These are phyloP conservation scores for Leptinotarsa peninsularis DNA, from an alignment of 2,888 invertebrate species.

Conservation along the genomic window DNA sequence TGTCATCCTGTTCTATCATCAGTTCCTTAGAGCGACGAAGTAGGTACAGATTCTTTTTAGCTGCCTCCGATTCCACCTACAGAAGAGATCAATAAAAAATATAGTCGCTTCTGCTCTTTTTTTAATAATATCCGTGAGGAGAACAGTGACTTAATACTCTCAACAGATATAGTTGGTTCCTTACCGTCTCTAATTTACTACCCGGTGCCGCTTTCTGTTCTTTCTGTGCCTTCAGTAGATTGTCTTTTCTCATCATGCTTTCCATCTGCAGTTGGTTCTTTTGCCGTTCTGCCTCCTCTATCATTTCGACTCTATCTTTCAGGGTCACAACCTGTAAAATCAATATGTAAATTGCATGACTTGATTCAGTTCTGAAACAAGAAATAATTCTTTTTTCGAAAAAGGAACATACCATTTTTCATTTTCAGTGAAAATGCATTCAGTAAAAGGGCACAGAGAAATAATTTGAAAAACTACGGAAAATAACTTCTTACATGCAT, in stretches of 20 bases:
- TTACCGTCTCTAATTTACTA: conserved; percentile 51
- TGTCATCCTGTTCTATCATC: conserved; percentile 72
- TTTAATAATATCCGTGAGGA: background rate
- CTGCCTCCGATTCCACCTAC: conserved; percentile 68
- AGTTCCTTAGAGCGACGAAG: conserved; percentile 69
- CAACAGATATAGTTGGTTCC: background rate
- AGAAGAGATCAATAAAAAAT: background rate
- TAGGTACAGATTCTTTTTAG: conserved; percentile 66
- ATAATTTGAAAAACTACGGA: no score
- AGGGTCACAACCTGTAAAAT: conserved; percentile 62
- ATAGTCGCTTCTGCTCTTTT: background rate
- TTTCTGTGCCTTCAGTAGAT: conserved; percentile 54
- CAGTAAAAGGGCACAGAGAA: no score
- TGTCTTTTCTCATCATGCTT: conserved; percentile 70
- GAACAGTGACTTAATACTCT: no score
- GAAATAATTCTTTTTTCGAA: no score
- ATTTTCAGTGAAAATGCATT: no score
- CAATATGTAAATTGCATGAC: background rate
- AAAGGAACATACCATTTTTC: no score
- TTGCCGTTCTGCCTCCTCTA: conserved; percentile 65
- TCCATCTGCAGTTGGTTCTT: conserved; percentile 69
- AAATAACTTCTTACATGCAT: no score
- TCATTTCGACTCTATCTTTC: conserved; percentile 65
- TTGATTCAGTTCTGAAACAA: no score
- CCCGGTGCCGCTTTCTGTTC: conserved; percentile 54